Percentiles rank a stretch among this genome's conserved stretches.
phyloP scores from a whole-genome alignment of 2,888 invertebrate genomes.

The Cotesia congregata region DNA sequence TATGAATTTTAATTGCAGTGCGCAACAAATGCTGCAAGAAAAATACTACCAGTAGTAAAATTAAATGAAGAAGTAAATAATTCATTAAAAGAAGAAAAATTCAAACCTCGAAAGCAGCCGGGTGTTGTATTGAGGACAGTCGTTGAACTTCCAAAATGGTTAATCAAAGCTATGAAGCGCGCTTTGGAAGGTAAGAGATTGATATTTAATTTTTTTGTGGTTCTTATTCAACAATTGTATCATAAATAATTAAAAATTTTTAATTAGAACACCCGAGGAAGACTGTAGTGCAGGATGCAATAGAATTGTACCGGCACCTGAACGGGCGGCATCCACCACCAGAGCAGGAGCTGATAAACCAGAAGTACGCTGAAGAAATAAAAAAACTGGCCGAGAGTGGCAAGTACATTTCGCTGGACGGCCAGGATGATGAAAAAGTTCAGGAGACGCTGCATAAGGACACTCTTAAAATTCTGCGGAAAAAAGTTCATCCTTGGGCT shows the following conservation, averaged over 20 bases:
- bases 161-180: slow-evolving; percentile 74
- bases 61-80: slow-evolving; percentile 72
- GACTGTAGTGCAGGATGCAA: slow-evolving; percentile 73
- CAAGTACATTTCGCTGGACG: slow-evolving; percentile 61
- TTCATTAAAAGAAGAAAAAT: slow-evolving; percentile 71
- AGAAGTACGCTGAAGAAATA: slow-evolving; percentile 67
- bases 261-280: slow-evolving; percentile 63
- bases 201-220: not conserved
- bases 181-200: slow-evolving; percentile 70
- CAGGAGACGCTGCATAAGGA: slow-evolving; percentile 70
- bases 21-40: slow-evolving; percentile 63
- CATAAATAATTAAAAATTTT: slow-evolving; percentile 24
- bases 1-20: slow-evolving; percentile 51
- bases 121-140: slow-evolving; percentile 75
- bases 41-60: slow-evolving; percentile 70
- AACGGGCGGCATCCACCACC: slow-evolving; percentile 77
- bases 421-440: slow-evolving; percentile 60
- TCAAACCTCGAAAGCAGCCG: slow-evolving; percentile 81
- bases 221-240: slow-evolving; percentile 19
- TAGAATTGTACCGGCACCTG: slow-evolving; percentile 75
- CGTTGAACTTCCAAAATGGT: slow-evolving; percentile 75
- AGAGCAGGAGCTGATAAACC: slow-evolving; percentile 73
- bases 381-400: slow-evolving; percentile 38
- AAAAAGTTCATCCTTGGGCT: slow-evolving; percentile 79
- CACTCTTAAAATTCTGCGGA: slow-evolving; percentile 73